Base-by-base conservation (phyloP, 2,113 vertebrate species). In the Hippocampus zosterae region DNA sequence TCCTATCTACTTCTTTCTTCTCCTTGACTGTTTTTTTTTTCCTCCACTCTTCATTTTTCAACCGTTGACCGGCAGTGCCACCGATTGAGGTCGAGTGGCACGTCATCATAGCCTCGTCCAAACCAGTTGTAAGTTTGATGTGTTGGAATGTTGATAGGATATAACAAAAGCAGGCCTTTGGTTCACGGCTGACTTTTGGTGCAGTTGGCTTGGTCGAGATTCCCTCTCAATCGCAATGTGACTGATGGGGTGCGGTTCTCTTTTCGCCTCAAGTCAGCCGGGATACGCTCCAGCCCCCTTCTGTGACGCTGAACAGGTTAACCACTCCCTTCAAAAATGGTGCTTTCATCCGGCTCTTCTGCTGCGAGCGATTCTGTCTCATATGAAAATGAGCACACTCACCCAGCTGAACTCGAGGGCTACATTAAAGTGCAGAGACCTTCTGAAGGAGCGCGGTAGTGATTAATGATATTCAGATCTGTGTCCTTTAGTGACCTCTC, bases 401-500 rank as follows among this genome's bases (percentile, higher is more conserved):
- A 12, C 74, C 63, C 27, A 44, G 5, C 23, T 52, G 48, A 72
- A 67, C 19, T 55, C 37, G 23, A 68, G 57, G 70, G 59, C 48
- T 56, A 66, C 53, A 74, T 71, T 23, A 60, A 19, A 65, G 59
- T 41, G 23, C 41, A 21, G 37, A 37, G 69, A 72, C 50, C 76
- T 65, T 80, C 77, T 79, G 71, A 70, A n/a, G 41, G 68, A 60
- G 67, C 60, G 63, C 71, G 73, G 46, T 42, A 67, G 69, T 81
- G 79, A 85, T 84, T 77, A 71, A 85, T 80, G 72, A 81, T 81
- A 81, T 82, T 86, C 75, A 81, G 74, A 87, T 83, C 76, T 83
- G 79, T 87, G 83, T 85, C 85, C 87, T 90, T 87, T 85, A 62
- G 70, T 84, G 87, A 88, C 81, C 87, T 84, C 69, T 81, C 77